Conservation (phyloP, 2,888 invertebrate species). For the Uloborus plumipes region DNA sequence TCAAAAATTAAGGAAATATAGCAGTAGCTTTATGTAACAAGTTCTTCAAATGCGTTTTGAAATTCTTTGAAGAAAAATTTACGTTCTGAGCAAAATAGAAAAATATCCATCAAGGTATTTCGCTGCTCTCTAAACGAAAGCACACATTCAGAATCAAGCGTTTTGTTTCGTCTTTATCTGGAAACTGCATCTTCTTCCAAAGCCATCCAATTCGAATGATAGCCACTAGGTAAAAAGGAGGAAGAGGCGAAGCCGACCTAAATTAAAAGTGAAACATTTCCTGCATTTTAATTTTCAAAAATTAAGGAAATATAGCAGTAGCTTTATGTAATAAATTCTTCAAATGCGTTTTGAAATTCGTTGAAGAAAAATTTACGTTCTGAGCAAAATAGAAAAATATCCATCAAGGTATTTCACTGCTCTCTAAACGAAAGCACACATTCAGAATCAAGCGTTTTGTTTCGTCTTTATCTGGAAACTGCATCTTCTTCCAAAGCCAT, state of each 20-base stretch:
- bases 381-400: conserved; percentile 10
- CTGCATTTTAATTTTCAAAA: conserved; percentile 18
- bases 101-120: conserved; percentile 11
- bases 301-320: too few relatives aligned
- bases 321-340: too few relatives aligned
- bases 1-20: too few relatives aligned
- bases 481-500: conserved; percentile 8
- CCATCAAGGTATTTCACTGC: background rate
- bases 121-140: background rate
- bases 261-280: conserved; percentile 46
- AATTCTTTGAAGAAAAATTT: conserved; percentile 2
- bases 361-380: background rate
- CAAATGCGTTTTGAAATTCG: background rate
- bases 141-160: background rate
- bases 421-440: background rate
- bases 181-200: background rate
- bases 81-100: conserved; percentile 1
- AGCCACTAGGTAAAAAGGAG: conserved; percentile 10
- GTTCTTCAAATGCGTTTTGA: too few relatives aligned
- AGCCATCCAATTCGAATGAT: conserved; percentile 36
- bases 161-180: conserved; percentile 15
- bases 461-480: conserved; percentile 6
- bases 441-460: background rate
- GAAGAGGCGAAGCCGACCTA: background rate
- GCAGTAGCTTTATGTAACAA: too few relatives aligned